A percentile compares a stretch with the other conserved stretches of the same genome.
Conservation (phyloP, 2,113 vertebrate genomes). For the Rattus norvegicus region GRCr8 NC_086027.1:91503501-91504000, state of each 20-base stretch:
- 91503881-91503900: background rate
- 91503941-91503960: background rate
- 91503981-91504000: background rate
- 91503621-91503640: background rate
- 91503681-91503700: background rate
- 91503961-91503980: background rate
- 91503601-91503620: background rate
- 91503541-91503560: background rate
- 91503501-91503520: background rate
- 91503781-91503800: background rate
- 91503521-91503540: background rate
- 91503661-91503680: background rate
- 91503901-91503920: background rate
- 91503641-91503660: background rate
- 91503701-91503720: background rate
- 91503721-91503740: slow-evolving; percentile 53
- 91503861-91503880: background rate
- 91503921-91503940: background rate
- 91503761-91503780: background rate
- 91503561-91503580: background rate
- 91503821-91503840: background rate
- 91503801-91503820: background rate
- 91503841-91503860: background rate
- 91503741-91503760: slow-evolving; percentile 8
- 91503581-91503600: background rate